A percentile compares a stretch with the other conserved stretches of the same genome.
These are phyloP conservation scores for Acanthiza pusilla DNA, from an alignment of 2,797 vertebrate genomes.

Conservation along the genomic window DNA sequence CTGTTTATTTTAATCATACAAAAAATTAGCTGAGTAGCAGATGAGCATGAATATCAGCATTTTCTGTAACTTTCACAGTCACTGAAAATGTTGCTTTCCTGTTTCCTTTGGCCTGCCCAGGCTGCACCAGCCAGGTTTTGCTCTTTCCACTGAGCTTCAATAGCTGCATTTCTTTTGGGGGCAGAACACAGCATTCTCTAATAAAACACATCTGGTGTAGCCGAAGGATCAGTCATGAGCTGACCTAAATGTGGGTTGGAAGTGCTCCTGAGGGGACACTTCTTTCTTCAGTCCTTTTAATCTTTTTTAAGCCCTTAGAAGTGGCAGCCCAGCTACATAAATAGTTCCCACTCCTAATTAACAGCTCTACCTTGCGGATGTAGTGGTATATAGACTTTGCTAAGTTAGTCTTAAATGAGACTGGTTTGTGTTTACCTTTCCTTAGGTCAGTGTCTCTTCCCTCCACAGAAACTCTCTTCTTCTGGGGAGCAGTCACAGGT, in stretches of 20 bases:
- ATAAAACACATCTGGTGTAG: slow-evolving; percentile 24
- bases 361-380: neutral
- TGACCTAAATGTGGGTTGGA: slow-evolving; percentile 38
- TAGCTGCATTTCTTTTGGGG: slow-evolving; percentile 11
- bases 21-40: slow-evolving; percentile 29
- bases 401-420: neutral
- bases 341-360: slow-evolving; percentile 46
- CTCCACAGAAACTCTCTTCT: slow-evolving; percentile 29
- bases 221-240: slow-evolving; percentile 9
- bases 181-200: slow-evolving; percentile 11
- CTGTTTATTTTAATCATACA: neutral
- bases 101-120: neutral
- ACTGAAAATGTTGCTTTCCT: neutral
- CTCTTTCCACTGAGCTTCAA: slow-evolving; percentile 12
- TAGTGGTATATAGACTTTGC: neutral
- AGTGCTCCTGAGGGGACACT: slow-evolving; percentile 29
- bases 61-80: slow-evolving; percentile 13
- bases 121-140: neutral
- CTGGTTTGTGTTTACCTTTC: slow-evolving; percentile 46
- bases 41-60: slow-evolving; percentile 11
- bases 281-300: slow-evolving; percentile 5
- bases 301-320: slow-evolving; percentile 26
- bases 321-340: neutral
- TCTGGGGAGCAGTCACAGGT: slow-evolving; percentile 9
- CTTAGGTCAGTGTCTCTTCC: slow-evolving; percentile 6